Percentiles rank a stretch among this genome's conserved stretches.
Conservation (phyloP, 1,140 invertebrate species). For the Oncopodura yosiiana region DNA sequence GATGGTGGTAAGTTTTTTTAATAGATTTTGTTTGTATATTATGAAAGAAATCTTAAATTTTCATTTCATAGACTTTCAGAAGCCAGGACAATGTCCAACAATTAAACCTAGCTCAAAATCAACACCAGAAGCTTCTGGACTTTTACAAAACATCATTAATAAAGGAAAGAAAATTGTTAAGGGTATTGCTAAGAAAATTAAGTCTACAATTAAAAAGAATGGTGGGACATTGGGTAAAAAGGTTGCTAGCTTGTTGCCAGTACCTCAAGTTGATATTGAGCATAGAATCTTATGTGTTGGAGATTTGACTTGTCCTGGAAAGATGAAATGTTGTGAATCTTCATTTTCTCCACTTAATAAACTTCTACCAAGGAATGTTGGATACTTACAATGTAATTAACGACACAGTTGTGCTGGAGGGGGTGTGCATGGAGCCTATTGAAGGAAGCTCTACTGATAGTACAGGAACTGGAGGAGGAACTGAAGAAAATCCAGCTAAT, state of each 20-base stretch:
- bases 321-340: slow-evolving; percentile 7
- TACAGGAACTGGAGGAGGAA: too few relatives aligned
- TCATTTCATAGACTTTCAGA: slow-evolving; percentile 1
- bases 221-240: neutral
- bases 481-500: too few relatives aligned
- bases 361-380: neutral
- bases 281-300: neutral
- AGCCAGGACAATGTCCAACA: slow-evolving; percentile 7
- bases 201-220: neutral
- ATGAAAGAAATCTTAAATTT: neutral
- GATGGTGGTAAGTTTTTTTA: neutral
- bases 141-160: neutral
- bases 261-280: neutral
- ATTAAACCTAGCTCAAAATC: too few relatives aligned
- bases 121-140: neutral
- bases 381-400: too few relatives aligned
- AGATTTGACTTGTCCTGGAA: slow-evolving; percentile 3
- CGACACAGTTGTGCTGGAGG: neutral
- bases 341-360: neutral
- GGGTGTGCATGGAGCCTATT: slow-evolving; percentile 1
- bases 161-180: neutral
- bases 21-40: neutral
- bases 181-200: neutral
- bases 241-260: neutral
- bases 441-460: neutral